phyloP scores from a whole-genome alignment of 2,797 vertebrate species.

The Gallinago stenura region DNA sequence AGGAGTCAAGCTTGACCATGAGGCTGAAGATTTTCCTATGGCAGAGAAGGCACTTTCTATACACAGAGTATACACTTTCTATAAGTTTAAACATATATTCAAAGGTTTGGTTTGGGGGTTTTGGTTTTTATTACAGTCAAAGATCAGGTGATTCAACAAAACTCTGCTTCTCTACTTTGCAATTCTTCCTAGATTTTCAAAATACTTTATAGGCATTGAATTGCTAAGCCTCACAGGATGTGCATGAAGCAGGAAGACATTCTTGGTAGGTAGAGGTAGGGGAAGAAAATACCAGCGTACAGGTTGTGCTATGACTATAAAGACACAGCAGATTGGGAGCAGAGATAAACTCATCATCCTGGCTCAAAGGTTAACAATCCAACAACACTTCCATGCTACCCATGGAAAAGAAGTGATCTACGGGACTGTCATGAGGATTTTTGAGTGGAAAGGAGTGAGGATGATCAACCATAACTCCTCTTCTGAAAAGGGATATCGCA shows the following conservation, averaged over 20 bases:
- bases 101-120: background rate
- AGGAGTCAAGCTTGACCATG: background rate
- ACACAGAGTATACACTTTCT: background rate
- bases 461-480: background rate
- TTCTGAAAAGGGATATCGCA: background rate
- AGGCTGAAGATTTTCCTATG: background rate
- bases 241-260: background rate
- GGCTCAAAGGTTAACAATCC: background rate
- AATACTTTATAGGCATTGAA: background rate
- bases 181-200: background rate
- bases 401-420: background rate
- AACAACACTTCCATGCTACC: background rate
- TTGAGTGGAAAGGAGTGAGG: background rate
- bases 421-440: background rate
- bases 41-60: background rate
- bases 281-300: background rate
- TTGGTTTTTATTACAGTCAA: background rate
- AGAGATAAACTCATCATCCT: background rate
- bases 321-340: background rate
- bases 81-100: background rate
- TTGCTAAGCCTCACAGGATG: background rate
- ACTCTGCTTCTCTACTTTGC: background rate
- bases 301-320: background rate
- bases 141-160: background rate
- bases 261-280: background rate